Base-by-base conservation (phyloP, 2,797 vertebrate species). In the Hydrophis major region DNA sequence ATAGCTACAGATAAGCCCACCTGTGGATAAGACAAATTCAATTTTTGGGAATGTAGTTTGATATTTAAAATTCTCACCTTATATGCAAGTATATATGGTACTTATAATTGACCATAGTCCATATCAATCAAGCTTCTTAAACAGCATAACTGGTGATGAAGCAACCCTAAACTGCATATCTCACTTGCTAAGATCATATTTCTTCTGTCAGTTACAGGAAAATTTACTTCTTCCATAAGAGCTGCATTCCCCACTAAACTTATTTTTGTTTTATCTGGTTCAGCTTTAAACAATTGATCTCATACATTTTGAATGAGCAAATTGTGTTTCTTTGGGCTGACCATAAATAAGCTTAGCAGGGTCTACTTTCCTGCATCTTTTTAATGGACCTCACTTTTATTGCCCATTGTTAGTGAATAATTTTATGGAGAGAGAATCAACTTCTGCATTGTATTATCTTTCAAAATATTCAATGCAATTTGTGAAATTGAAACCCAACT, bases 241-340 rank as follows among this genome's bases (percentile, higher is more conserved):
- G 53, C 28, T 74, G n/a, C 22, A 88, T 28, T 88, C 91, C 53
- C 60, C 32, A 88, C 32, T 63, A 57, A 88, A 69, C 25, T 20
- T 25, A 92, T 57, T 88, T 92, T 55, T 91, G 61, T 92, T 61
- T 92, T 88, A 32, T 69, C 61, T 88, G 4, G 32, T 92, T 92
- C 61, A 56, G 4, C 63, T 91, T 94, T 90, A 3, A 0, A 61
- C 86, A 94, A 74, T 93, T 14, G 78, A 93, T 93, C 10, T 6
- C 0, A 2, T 94, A 88, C 18, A 20, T 28, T 90, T 20, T 93
- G 89, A 92, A 61, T 57, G 86, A 18, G 3, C 2, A 88, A 86
- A 89, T 94, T 89, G 56, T 93, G 93, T 53, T 89, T 94, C 90
- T 86, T 88, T 47, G 69, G 61, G 25, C 74, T 89, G 22, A 32